Percentiles rank a stretch among this genome's conserved stretches.
These are phyloP conservation scores for Dynastes maya DNA, from an alignment of 2,888 invertebrate species.

Conservation along the genomic window DNA sequence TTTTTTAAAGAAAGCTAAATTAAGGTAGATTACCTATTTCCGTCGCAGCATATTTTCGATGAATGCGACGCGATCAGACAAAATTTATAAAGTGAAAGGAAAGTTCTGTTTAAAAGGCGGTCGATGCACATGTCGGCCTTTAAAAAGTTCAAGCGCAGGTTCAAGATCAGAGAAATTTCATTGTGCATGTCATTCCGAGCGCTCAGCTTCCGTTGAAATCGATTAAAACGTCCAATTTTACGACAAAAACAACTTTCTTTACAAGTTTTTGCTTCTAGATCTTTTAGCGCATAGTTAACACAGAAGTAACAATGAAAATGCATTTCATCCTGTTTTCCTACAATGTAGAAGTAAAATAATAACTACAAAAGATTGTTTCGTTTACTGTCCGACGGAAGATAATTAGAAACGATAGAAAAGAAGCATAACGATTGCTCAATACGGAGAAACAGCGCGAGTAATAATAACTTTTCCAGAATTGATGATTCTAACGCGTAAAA, in stretches of 20 bases:
- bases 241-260: slow-evolving; percentile 38
- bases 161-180: slow-evolving; percentile 54
- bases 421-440: not conserved
- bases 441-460: slow-evolving; percentile 9
- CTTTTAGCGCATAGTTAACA: not conserved
- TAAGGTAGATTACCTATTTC: not conserved
- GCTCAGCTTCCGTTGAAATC: slow-evolving; percentile 32
- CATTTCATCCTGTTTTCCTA: not conserved
- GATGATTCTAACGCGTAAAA: slow-evolving; percentile 46
- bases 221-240: slow-evolving; percentile 27
- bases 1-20: not conserved
- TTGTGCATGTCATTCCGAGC: slow-evolving; percentile 35
- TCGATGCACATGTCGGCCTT: slow-evolving; percentile 41
- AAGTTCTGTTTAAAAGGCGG: slow-evolving; percentile 40
- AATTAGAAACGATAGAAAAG: slow-evolving; percentile 14
- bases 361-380: no score
- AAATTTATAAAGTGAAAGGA: slow-evolving; percentile 46
- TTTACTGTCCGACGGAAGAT: not conserved
- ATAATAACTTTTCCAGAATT: slow-evolving; percentile 40
- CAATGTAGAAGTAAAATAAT: not conserved
- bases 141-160: slow-evolving; percentile 48
- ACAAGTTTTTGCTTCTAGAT: slow-evolving; percentile 32
- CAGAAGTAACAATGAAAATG: slow-evolving; percentile 19
- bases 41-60: not conserved
- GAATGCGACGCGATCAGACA: slow-evolving; percentile 2